These are phyloP conservation scores for Gymnocypris eckloni DNA, from an alignment of 2,797 vertebrate species.

Conservation along the genomic window DNA sequence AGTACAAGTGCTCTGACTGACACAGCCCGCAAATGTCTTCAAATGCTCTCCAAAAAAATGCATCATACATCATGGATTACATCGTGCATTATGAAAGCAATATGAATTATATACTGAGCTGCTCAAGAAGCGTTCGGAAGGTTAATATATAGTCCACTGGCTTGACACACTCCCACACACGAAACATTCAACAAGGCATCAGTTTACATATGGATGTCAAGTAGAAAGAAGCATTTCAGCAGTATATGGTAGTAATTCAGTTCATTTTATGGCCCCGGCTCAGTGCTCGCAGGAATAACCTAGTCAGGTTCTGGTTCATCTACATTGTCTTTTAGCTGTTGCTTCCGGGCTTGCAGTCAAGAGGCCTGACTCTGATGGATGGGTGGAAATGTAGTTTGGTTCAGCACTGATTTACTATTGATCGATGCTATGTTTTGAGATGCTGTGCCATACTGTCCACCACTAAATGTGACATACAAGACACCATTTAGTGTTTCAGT, in stretches of 20 bases:
- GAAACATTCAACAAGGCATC: not conserved
- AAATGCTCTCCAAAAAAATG: not conserved
- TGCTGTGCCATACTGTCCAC: conserved; percentile 29
- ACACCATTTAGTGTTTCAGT: not conserved
- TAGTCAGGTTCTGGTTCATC: conserved; percentile 58
- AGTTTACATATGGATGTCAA: conserved; percentile 7
- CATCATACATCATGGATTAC: conserved; percentile 16
- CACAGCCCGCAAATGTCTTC: not conserved
- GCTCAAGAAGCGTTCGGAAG: not conserved
- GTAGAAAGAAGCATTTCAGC: conserved; percentile 6
- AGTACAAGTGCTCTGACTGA: not conserved
- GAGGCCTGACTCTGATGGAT: conserved; percentile 54
- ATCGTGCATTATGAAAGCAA: not conserved
- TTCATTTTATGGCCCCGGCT: not conserved
- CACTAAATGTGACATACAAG: not conserved
- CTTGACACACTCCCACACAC: conserved; percentile 10
- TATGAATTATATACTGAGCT: not conserved
- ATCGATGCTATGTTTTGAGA: conserved; percentile 72
- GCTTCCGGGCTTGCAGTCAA: conserved; percentile 42
- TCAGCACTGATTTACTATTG: conserved; percentile 70
- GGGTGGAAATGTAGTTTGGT: conserved; percentile 57
- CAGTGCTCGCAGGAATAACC: conserved; percentile 10
- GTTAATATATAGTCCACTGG: conserved; percentile 2
- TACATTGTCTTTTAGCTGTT: conserved; percentile 46
- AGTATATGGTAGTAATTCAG: conserved; percentile 1